phyloP scores from a whole-genome alignment of 2,113 vertebrate genomes.

The Corynorhinus townsendii region DNA sequence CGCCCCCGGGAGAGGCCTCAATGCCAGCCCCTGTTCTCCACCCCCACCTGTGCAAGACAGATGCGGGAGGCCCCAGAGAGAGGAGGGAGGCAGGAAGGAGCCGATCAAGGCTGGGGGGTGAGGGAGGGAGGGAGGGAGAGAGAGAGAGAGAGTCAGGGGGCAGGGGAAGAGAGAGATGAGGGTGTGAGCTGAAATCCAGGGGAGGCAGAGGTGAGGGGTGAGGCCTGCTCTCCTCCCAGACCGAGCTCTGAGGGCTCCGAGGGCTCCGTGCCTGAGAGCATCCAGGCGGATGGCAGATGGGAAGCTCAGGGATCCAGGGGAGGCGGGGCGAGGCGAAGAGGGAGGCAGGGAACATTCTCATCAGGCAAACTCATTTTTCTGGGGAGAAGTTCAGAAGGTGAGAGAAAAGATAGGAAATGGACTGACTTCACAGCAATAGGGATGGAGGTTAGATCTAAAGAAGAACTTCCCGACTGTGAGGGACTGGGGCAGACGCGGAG shows the following conservation, averaged over 20 bases:
- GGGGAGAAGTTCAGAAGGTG: conserved; percentile 53
- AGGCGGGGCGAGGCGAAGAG: not conserved
- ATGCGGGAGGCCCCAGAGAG: not conserved
- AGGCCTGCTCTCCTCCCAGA: not conserved
- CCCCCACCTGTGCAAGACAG: not conserved
- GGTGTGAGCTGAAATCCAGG: not conserved
- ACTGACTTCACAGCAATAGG: not conserved
- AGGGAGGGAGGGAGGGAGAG: no score
- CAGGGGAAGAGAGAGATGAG: not conserved
- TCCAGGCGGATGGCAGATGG: conserved; percentile 38
- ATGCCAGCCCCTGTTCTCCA: not conserved
- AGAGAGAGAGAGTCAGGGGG: not conserved
- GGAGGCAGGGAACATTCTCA: not conserved
- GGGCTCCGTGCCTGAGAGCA: not conserved
- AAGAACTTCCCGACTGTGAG: conserved; percentile 1
- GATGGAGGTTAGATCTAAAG: conserved; percentile 22
- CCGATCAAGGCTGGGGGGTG: not conserved
- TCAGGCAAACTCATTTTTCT: not conserved
- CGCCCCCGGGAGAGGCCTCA: not conserved
- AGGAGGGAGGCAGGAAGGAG: not conserved
- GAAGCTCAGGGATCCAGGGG: conserved; percentile 42
- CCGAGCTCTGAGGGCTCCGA: not conserved
- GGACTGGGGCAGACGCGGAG: not conserved
- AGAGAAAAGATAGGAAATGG: conserved; percentile 12
- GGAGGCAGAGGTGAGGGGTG: not conserved